These are phyloP conservation scores for Bradynema listronoti DNA, from an alignment of 1,140 invertebrate genomes.

Conservation along the genomic window DNA sequence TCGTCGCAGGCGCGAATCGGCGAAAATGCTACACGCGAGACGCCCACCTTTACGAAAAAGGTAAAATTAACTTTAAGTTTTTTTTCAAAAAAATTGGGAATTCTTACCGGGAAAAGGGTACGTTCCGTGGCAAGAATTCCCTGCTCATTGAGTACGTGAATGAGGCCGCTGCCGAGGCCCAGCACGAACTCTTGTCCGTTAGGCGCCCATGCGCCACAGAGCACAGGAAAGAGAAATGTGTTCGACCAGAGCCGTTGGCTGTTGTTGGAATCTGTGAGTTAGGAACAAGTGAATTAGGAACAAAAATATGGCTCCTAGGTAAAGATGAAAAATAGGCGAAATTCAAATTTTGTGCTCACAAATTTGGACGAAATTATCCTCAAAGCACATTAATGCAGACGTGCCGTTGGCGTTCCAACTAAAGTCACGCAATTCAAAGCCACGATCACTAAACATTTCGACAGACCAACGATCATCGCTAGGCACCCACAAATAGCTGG, in stretches of 20 bases:
- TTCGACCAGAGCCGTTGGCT: conserved; percentile 97
- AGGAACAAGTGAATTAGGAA: too few species aligned
- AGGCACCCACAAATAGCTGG: conserved; percentile 97
- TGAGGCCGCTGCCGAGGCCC: conserved; percentile 42
- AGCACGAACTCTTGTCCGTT: conserved; percentile 79
- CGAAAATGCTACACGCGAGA: conserved; percentile 40
- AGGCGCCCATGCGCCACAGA: conserved; percentile 92
- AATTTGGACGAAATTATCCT: conserved; percentile 58
- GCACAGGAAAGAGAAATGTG: conserved; percentile 85
- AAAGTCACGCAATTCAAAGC: conserved; percentile 69
- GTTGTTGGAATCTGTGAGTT: conserved; percentile 76
- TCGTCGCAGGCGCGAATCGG: conserved; percentile 24
- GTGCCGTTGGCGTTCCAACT: conserved; percentile 96
- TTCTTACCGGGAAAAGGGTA: conserved; percentile 39
- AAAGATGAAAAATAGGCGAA: too few species aligned
- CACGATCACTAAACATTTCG: conserved; percentile 90
- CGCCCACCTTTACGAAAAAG: conserved; percentile 19
- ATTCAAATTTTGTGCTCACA: too few species aligned
- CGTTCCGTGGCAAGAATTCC: conserved; percentile 49
- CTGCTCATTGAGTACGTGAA: conserved; percentile 54
- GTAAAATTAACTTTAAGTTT: too few species aligned
- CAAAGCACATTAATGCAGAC: conserved; percentile 95
- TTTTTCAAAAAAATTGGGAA: too few species aligned
- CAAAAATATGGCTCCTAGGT: too few species aligned
- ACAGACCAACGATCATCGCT: conserved; percentile 98